A percentile compares a stretch with the other conserved stretches of the same genome.
These are phyloP conservation scores for Pectinophora gossypiella DNA, from an alignment of 1,140 invertebrate genomes.

Conservation along the genomic window DNA sequence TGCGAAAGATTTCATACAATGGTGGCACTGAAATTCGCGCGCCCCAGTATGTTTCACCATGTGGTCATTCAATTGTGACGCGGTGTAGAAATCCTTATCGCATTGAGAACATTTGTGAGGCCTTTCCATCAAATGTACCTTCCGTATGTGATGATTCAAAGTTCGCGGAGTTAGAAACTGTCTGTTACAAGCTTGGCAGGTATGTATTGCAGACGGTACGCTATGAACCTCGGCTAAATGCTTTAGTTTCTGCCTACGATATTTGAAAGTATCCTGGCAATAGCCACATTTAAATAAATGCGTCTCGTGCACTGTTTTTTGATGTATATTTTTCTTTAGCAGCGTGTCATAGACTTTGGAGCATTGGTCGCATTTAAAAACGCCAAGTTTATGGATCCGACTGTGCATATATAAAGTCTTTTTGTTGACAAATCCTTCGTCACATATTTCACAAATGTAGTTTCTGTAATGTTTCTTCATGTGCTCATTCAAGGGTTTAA, in stretches of 20 bases:
- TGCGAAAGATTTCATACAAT: conserved; percentile 67
- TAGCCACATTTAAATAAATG: conserved; percentile 44
- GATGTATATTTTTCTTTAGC: conserved; percentile 4
- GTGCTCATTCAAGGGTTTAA: conserved; percentile 38
- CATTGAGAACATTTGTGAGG: conserved; percentile 54
- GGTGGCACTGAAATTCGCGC: conserved; percentile 72
- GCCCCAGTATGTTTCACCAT: conserved; percentile 73
- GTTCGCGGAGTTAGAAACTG: conserved; percentile 17
- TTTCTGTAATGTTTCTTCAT: conserved; percentile 46
- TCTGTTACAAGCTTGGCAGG: conserved; percentile 49
- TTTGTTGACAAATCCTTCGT: conserved; percentile 53
- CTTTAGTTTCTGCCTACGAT: conserved; percentile 31
- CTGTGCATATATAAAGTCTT: conserved; percentile 63
- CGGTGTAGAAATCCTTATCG: conserved; percentile 49
- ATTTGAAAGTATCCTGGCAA: conserved; percentile 38
- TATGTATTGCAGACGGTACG: conserved; percentile 12
- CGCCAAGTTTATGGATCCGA: conserved; percentile 69
- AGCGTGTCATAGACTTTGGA: conserved; percentile 1
- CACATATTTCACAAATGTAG: conserved; percentile 35
- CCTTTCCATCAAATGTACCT: conserved; percentile 54
- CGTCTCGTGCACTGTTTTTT: conserved; percentile 32
- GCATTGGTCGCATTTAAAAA: conserved; percentile 10
- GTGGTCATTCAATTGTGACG: conserved; percentile 58
- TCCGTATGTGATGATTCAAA: conserved; percentile 34
- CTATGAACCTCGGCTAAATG: conserved; percentile 45